Conservation (phyloP, 2,888 invertebrate genomes). For the Sthenelais limicola region DNA sequence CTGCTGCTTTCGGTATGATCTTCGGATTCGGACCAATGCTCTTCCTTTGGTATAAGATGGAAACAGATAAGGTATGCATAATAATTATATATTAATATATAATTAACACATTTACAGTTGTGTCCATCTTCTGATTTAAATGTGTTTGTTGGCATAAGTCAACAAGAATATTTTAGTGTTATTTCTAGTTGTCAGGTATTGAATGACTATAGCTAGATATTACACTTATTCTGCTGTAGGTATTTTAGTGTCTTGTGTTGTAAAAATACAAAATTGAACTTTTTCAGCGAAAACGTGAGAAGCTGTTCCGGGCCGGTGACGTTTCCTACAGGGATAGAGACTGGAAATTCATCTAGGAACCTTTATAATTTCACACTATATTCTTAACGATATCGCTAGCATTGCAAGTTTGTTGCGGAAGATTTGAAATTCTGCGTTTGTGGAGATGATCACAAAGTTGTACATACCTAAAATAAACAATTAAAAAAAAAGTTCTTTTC, state of each 20-base stretch:
- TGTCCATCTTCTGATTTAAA: neutral
- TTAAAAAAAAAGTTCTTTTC: no score
- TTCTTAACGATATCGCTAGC: no score
- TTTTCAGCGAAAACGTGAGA: conserved; percentile 54
- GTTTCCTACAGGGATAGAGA: conserved; percentile 57
- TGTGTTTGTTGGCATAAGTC: neutral
- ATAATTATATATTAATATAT: neutral
- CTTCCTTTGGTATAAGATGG: conserved; percentile 48
- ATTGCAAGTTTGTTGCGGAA: no score
- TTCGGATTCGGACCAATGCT: conserved; percentile 53
- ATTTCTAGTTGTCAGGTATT: neutral
- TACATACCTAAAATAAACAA: conserved; percentile 26
- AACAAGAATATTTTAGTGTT: neutral
- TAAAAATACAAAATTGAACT: no score
- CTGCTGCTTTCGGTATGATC: conserved; percentile 75
- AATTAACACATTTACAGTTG: conserved; percentile 7
- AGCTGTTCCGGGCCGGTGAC: conserved; percentile 53
- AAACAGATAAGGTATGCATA: conserved; percentile 49
- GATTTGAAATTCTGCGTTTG: no score
- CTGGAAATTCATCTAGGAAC: conserved; percentile 56
- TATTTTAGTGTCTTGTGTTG: no score
- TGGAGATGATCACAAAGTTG: no score
- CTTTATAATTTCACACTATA: no score
- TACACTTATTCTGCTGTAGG: no score
- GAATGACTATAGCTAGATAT: neutral